Evolutionary conservation across 2,113 vertebrate species (phyloP), one percentile per base, ranked within the genome.

Genomic region (Polyodon spathula): DNA sequence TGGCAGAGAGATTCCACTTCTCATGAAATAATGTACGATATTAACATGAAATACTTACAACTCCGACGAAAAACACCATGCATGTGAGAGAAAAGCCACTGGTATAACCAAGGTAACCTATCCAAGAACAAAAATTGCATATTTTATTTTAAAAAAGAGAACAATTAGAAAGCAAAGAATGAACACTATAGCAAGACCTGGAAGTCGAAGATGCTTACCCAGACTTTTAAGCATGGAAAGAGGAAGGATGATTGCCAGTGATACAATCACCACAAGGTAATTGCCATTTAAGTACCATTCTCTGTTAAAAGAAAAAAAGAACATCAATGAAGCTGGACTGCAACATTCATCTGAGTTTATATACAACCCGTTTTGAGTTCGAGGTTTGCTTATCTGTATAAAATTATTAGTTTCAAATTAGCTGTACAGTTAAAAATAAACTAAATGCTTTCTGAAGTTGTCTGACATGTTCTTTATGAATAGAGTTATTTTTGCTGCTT

Each of bases 21-120:
- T 27, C 27, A 60, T n/a, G 48, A 50, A 50, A 50, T 9, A 60
- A 17, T 12, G n/a, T 11, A 14, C n/a, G 6, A 56, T 6, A 56
- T 56, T 10, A 56, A 39, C 12, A 39, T 16, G 5, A 14, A 7
- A 54, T 43, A 91, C 95, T 86, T 86, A 98, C 96, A 87, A 91
- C 94, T 56, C 82, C 78, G 62, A 98, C 73, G 67, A 98, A 97
- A 81, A 98, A 98, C 73, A 97, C 90, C 96, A 97, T 98, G 68
- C 96, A 98, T 46, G 86, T 86, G 12, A 98, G 87, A 15, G 96
- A 98, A 77, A 98, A 93, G 5, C 96, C 95, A 40, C 96, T 98
- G 7, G 96, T 96, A 73, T 98, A 98, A 56, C 96, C 96, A 71
- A 98, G 89, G 76, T 97, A 98, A 65, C 96, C 96, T 98, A 78